Conservation (phyloP, 2,797 vertebrate genomes). For the Mionectes olivaceus region DNA sequence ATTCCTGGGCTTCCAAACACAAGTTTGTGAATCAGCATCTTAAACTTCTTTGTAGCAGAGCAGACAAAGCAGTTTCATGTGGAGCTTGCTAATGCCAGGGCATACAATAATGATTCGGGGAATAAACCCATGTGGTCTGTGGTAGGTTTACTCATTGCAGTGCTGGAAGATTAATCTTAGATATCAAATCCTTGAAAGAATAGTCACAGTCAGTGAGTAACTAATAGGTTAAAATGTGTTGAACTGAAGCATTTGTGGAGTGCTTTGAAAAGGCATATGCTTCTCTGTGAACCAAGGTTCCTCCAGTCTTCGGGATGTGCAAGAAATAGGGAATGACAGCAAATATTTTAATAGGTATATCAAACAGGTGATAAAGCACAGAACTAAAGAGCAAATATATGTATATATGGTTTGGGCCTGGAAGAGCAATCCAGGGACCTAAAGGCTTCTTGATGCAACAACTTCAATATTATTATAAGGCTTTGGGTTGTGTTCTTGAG, state of each 20-base stretch:
- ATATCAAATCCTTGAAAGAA: not conserved
- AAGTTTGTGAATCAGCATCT: not conserved
- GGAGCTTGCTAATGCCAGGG: not conserved
- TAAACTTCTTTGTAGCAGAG: not conserved
- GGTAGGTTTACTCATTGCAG: not conserved
- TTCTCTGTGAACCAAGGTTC: not conserved
- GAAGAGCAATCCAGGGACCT: not conserved
- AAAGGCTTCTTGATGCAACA: not conserved
- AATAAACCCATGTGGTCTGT: not conserved
- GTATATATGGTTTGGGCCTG: not conserved
- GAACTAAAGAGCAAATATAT: not conserved
- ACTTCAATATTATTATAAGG: conserved; percentile 19
- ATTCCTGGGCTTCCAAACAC: not conserved
- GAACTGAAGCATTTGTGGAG: not conserved
- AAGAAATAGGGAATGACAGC: not conserved
- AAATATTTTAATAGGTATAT: conserved; percentile 32
- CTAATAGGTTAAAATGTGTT: conserved; percentile 33
- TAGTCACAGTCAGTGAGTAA: not conserved
- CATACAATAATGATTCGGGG: not conserved
- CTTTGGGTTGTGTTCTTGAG: not conserved
- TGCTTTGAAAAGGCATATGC: not conserved
- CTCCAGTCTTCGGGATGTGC: not conserved
- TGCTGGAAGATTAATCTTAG: conserved; percentile 5
- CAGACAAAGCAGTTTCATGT: conserved; percentile 19
- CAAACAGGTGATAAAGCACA: not conserved